Evolutionary conservation across 1,140 invertebrate species (phyloP).

Genomic region (Megalonaias nervosa): DNA sequence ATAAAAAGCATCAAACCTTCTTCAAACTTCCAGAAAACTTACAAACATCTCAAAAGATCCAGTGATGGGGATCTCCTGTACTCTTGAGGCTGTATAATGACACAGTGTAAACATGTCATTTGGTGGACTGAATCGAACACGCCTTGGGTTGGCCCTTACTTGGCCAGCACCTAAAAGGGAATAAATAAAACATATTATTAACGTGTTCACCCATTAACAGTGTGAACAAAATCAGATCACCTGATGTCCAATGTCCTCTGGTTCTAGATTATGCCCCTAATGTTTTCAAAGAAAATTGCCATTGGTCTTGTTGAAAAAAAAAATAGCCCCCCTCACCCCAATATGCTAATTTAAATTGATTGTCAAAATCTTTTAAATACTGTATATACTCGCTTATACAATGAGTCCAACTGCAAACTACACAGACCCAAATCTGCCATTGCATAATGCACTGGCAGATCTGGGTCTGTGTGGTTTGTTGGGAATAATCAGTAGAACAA

Average conservation of each 20-base stretch:
- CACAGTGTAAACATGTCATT: constrained; percentile 61
- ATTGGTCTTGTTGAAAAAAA: neutral
- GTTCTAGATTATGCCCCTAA: neutral
- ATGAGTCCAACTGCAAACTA: too few relatives aligned
- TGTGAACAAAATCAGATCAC: neutral
- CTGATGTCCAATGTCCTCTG: neutral
- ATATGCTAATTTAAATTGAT: neutral
- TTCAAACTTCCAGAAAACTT: constrained; percentile 5
- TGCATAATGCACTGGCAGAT: too few relatives aligned
- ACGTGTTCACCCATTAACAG: neutral
- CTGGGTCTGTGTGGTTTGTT: too few relatives aligned
- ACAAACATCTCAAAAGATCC: constrained; percentile 67
- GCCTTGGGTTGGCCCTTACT: constrained; percentile 41
- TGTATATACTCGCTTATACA: too few relatives aligned
- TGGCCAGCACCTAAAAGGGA: constrained; percentile 26
- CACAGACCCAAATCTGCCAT: too few relatives aligned
- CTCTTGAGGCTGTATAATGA: constrained; percentile 56
- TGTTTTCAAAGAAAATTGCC: too few relatives aligned
- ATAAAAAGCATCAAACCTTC: neutral
- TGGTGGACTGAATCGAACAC: constrained; percentile 63
- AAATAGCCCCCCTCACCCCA: neutral
- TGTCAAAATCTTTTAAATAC: too few relatives aligned
- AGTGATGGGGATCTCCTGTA: constrained; percentile 58
- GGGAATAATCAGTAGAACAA: too few relatives aligned
- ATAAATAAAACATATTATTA: neutral